These are phyloP conservation scores for Thomomys bottae DNA, from an alignment of 2,113 vertebrate genomes.

Conservation along the genomic window DNA sequence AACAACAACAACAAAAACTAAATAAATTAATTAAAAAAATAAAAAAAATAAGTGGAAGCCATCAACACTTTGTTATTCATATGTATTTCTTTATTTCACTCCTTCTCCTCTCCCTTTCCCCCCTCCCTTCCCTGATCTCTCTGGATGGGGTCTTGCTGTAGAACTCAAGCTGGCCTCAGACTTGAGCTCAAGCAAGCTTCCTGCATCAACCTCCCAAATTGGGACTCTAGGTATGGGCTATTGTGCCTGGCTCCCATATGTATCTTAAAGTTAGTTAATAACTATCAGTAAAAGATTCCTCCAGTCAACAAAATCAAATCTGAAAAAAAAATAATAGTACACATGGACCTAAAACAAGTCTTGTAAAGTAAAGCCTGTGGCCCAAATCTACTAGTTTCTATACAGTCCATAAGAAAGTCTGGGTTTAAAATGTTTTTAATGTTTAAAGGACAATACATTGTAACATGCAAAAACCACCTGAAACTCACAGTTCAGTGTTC, in stretches of 20 bases:
- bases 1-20: too few species aligned
- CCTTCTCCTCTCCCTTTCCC: too few species aligned
- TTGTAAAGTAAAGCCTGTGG: background rate
- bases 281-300: slow-evolving; percentile 41
- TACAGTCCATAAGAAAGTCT: background rate
- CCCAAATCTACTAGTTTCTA: background rate
- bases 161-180: too few species aligned
- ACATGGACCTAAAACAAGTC: background rate
- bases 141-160: too few species aligned
- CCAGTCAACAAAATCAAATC: slow-evolving; percentile 8
- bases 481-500: slow-evolving; percentile 40
- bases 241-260: background rate
- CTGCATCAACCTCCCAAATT: background rate
- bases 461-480: slow-evolving; percentile 21
- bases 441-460: slow-evolving; percentile 24
- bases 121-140: too few species aligned
- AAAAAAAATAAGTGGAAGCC: too few species aligned
- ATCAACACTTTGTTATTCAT: too few species aligned
- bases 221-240: background rate
- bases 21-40: too few species aligned
- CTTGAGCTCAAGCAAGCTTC: background rate
- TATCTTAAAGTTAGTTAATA: slow-evolving; percentile 44
- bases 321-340: slow-evolving; percentile 11
- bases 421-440: slow-evolving; percentile 36
- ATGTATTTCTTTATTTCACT: too few species aligned